Percentiles rank a stretch among this genome's conserved stretches.
Evolutionary conservation across 1,140 invertebrate species (phyloP).

Genomic region (Drosophila ironensis): DNA sequence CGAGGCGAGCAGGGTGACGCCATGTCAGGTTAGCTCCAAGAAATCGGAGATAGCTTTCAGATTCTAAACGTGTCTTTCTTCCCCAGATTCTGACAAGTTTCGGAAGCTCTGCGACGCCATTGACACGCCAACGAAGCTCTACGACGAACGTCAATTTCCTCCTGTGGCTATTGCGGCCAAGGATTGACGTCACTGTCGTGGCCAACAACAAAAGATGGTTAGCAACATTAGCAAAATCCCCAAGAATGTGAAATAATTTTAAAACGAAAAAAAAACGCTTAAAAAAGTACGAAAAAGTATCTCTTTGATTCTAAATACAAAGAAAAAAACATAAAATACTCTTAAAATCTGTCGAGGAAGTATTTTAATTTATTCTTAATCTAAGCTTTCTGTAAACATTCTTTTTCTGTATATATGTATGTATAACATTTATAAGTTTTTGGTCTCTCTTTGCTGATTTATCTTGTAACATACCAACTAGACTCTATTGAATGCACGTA

Average conservation of each 20-base stretch:
- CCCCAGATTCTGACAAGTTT: slow-evolving; percentile 76
- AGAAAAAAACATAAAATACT: slow-evolving; percentile 43
- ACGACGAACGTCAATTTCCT: slow-evolving; percentile 79
- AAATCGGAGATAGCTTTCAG: too few relatives aligned
- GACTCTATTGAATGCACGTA: slow-evolving; percentile 13
- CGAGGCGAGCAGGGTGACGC: slow-evolving; percentile 68
- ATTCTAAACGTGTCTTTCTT: not conserved
- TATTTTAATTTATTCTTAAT: slow-evolving; percentile 48
- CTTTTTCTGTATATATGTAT: slow-evolving; percentile 28
- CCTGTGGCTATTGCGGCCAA: slow-evolving; percentile 78
- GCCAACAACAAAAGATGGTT: slow-evolving; percentile 28
- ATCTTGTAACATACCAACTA: slow-evolving; percentile 12
- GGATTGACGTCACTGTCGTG: slow-evolving; percentile 61
- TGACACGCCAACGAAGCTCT: slow-evolving; percentile 77
- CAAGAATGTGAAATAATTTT: slow-evolving; percentile 22
- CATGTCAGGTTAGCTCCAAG: slow-evolving; percentile 65
- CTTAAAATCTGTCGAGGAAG: slow-evolving; percentile 53
- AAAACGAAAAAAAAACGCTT: slow-evolving; percentile 10
- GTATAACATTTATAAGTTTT: slow-evolving; percentile 1
- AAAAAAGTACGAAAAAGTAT: not conserved
- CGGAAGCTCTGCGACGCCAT: slow-evolving; percentile 80
- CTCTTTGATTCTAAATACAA: slow-evolving; percentile 1
- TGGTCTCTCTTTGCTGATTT: slow-evolving; percentile 49
- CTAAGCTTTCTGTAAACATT: slow-evolving; percentile 10
- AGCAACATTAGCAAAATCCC: slow-evolving; percentile 20